phyloP scores from a whole-genome alignment of 2,797 vertebrate genomes.

The Crypturellus tataupa region DNA sequence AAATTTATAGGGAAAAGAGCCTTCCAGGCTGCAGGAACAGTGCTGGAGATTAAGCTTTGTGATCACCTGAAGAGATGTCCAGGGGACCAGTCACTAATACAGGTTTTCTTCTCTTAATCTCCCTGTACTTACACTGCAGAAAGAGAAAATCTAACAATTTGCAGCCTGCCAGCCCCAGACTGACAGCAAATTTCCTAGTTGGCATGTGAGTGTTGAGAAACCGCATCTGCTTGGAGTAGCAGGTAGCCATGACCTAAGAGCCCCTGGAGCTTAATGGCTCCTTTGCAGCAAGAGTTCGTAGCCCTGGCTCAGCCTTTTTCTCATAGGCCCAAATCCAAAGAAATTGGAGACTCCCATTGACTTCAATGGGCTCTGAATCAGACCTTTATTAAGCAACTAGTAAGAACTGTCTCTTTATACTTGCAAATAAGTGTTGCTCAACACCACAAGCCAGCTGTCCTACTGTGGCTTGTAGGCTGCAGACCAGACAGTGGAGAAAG shows the following conservation, averaged over 20 bases:
- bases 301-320: not conserved
- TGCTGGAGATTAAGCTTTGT: not conserved
- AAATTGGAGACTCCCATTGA: not conserved
- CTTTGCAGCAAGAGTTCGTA: not conserved
- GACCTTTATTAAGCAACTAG: not conserved
- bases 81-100: no score
- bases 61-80: not conserved
- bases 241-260: not conserved
- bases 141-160: not conserved
- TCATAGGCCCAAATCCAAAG: not conserved
- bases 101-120: not conserved
- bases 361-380: not conserved
- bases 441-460: not conserved
- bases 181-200: not conserved
- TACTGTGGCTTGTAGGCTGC: not conserved
- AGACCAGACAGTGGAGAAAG: not conserved
- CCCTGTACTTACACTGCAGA: not conserved
- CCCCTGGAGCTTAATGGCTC: not conserved
- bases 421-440: not conserved
- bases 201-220: not conserved
- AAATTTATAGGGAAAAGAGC: not conserved
- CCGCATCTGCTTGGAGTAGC: not conserved
- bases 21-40: not conserved
- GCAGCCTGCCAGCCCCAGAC: not conserved
- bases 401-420: not conserved